A percentile compares a stretch with the other conserved stretches of the same genome.
Evolutionary conservation across 2,888 invertebrate genomes (phyloP).

Genomic region (Microplitis manilae): DNA sequence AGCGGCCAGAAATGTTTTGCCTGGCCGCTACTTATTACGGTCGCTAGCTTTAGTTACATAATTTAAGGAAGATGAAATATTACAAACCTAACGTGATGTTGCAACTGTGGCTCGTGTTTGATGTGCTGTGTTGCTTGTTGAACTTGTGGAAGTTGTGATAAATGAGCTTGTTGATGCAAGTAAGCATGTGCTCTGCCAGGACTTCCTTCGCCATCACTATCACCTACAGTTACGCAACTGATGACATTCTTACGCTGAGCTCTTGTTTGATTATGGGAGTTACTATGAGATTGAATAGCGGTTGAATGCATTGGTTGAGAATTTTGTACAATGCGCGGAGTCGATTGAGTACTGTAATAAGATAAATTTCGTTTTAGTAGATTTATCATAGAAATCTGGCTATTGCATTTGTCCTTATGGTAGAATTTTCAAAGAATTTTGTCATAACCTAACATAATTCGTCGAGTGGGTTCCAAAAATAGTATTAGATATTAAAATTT

Average conservation of each 20-base stretch:
- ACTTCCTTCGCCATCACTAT: conserved; percentile 81
- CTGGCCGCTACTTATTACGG: too few relatives aligned
- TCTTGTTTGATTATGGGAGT: conserved; percentile 49
- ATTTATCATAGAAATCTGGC: not conserved
- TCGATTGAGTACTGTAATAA: conserved; percentile 63
- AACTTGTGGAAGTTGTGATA: conserved; percentile 64
- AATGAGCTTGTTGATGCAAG: conserved; percentile 54
- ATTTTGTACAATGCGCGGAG: conserved; percentile 64
- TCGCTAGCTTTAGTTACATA: too few relatives aligned
- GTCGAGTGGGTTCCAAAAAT: too few relatives aligned
- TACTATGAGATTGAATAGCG: conserved; percentile 55
- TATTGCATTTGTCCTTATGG: too few relatives aligned
- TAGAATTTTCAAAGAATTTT: too few relatives aligned
- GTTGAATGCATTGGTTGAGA: conserved; percentile 61
- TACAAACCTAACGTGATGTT: conserved; percentile 67
- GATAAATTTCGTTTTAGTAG: conserved; percentile 18
- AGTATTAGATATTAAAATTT: too few relatives aligned
- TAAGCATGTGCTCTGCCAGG: conserved; percentile 73
- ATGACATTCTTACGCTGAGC: conserved; percentile 81
- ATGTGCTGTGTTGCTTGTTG: conserved; percentile 71
- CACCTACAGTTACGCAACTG: conserved; percentile 84
- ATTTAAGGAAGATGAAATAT: not conserved
- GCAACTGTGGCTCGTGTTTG: conserved; percentile 75
- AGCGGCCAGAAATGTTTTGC: too few relatives aligned
- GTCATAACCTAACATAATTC: too few relatives aligned